A percentile compares a stretch with the other conserved stretches of the same genome.
These are phyloP conservation scores for Ormia ochracea DNA, from an alignment of 2,888 invertebrate species.

Conservation along the genomic window DNA sequence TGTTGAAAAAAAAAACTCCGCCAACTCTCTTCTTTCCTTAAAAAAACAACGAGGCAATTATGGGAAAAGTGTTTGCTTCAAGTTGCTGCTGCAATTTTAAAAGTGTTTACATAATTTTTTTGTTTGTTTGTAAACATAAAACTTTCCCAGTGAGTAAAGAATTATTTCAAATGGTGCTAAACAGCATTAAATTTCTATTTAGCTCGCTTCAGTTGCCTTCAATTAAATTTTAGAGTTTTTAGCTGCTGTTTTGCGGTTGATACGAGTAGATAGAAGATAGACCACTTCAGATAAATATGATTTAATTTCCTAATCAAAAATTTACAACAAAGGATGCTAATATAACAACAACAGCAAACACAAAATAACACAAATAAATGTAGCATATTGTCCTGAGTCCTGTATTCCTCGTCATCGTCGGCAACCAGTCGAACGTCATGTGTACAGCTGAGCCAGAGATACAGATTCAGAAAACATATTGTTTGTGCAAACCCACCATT, in stretches of 20 bases:
- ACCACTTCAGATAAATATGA: constrained; percentile 64
- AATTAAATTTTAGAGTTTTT: constrained; percentile 10
- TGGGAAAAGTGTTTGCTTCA: no score
- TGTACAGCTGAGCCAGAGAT: constrained; percentile 22
- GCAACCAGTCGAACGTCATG: constrained; percentile 26
- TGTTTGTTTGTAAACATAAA: no score
- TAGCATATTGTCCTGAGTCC: constrained; percentile 34
- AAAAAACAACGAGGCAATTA: no score
- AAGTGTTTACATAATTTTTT: no score
- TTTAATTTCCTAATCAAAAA: constrained; percentile 66
- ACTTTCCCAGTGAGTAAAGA: no score
- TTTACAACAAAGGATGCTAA: constrained; percentile 50
- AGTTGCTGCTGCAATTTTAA: no score
- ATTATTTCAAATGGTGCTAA: neutral
- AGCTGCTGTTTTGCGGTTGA: constrained; percentile 52
- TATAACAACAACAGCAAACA: constrained; percentile 22
- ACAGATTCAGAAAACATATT: constrained; percentile 56
- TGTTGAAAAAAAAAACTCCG: no score
- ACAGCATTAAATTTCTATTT: constrained; percentile 21
- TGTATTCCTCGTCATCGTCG: neutral
- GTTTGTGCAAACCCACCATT: constrained; percentile 58
- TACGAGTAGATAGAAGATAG: constrained; percentile 32
- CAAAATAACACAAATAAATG: constrained; percentile 15
- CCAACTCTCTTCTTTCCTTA: no score
- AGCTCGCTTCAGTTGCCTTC: constrained; percentile 17